Evolutionary conservation across 2,888 invertebrate genomes (phyloP).

Genomic region (Hofmannophila pseudospretella): DNA sequence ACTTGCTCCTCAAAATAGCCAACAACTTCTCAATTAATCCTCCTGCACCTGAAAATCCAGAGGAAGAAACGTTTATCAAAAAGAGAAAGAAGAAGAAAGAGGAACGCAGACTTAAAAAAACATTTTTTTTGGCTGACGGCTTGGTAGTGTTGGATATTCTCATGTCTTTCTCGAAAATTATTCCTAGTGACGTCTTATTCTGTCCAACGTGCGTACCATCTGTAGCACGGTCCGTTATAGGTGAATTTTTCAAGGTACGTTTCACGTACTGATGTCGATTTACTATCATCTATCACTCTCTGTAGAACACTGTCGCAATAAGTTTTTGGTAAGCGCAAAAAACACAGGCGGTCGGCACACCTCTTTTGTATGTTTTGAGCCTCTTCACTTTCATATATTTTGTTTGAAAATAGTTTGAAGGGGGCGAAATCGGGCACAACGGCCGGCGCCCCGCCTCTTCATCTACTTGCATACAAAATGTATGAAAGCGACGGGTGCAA

Average conservation of each 20-base stretch:
- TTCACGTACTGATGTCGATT: too few relatives aligned
- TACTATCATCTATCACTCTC: too few relatives aligned
- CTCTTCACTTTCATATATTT: too few relatives aligned
- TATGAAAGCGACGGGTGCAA: too few relatives aligned
- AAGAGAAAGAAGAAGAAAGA: conserved; percentile 11
- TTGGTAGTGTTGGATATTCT: conserved; percentile 50
- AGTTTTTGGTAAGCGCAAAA: too few relatives aligned
- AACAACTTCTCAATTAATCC: conserved; percentile 30
- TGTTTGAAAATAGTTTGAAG: too few relatives aligned
- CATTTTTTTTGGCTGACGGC: conserved; percentile 57
- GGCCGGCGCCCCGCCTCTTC: too few relatives aligned
- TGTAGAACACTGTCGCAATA: too few relatives aligned
- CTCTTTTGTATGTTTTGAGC: too few relatives aligned
- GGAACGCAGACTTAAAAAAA: conserved; percentile 18
- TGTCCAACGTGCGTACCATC: conserved; percentile 40
- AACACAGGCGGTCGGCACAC: too few relatives aligned
- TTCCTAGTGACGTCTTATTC: conserved; percentile 48
- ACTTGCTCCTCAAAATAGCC: conserved; percentile 55
- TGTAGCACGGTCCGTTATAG: conserved; percentile 44
- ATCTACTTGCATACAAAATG: too few relatives aligned
- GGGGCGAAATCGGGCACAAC: too few relatives aligned
- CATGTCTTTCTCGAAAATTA: conserved; percentile 36
- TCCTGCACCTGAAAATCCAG: conserved; percentile 8
- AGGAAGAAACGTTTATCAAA: conserved; percentile 6
- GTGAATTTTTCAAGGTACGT: conserved; percentile 25